Evolutionary conservation across 1,140 invertebrate species (phyloP).

Genomic region (Nautilus pompilius): DNA sequence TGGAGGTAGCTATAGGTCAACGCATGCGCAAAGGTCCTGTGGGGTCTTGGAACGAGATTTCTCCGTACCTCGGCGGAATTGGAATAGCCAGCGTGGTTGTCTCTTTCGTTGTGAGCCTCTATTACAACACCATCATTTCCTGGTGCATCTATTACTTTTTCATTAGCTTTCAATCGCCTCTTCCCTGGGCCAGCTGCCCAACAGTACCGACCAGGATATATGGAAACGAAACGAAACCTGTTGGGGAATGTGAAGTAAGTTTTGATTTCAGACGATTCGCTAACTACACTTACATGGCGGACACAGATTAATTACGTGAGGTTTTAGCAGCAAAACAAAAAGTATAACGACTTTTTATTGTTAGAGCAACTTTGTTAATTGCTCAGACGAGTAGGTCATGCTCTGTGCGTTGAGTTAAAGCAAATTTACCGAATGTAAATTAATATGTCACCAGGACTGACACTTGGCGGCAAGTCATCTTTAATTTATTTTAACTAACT

Average conservation of each 20-base stretch:
- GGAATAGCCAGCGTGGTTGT: slow-evolving; percentile 95
- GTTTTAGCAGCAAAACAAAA: no score
- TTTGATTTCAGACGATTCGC: no score
- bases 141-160: slow-evolving; percentile 93
- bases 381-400: no score
- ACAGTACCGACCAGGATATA: neutral
- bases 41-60: slow-evolving; percentile 38
- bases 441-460: no score
- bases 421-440: no score
- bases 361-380: no score
- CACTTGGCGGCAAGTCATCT: no score
- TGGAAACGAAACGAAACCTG: slow-evolving; percentile 2
- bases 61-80: slow-evolving; percentile 65
- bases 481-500: no score
- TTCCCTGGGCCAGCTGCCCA: slow-evolving; percentile 6
- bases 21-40: slow-evolving; percentile 34
- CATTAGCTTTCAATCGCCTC: slow-evolving; percentile 50
- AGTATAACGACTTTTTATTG: no score
- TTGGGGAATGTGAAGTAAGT: slow-evolving; percentile 8
- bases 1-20: slow-evolving; percentile 58
- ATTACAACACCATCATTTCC: slow-evolving; percentile 97
- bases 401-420: no score
- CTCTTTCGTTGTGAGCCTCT: slow-evolving; percentile 95
- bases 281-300: no score
- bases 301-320: no score